Conservation (phyloP, 2,888 invertebrate genomes). For the Leptopilina myrica region DNA sequence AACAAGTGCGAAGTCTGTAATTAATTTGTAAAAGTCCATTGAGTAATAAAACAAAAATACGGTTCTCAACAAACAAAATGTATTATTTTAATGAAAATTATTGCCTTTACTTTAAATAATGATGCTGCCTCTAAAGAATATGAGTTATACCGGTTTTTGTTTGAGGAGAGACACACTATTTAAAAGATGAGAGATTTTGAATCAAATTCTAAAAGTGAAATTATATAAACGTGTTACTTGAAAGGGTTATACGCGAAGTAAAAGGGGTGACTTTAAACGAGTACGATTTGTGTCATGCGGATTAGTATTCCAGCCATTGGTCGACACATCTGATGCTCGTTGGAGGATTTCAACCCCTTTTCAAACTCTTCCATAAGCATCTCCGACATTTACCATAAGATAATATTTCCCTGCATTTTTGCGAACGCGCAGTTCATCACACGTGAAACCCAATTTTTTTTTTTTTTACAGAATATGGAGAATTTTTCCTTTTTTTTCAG, state of each 20-base stretch:
- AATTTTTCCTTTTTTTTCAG: not conserved
- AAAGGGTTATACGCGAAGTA: slow-evolving; percentile 50
- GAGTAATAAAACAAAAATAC: too few species aligned
- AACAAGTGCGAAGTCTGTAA: too few species aligned
- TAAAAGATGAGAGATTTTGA: slow-evolving; percentile 11
- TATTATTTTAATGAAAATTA: too few species aligned
- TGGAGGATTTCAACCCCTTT: slow-evolving; percentile 58
- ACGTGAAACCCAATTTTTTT: too few species aligned
- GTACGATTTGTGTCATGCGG: slow-evolving; percentile 60
- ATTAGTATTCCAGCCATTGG: slow-evolving; percentile 61
- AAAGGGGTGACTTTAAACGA: slow-evolving; percentile 57
- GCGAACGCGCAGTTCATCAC: not conserved
- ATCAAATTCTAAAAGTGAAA: slow-evolving; percentile 3
- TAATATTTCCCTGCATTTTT: slow-evolving; percentile 14
- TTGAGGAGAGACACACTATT: not conserved
- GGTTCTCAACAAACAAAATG: too few species aligned
- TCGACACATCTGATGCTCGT: slow-evolving; percentile 60
- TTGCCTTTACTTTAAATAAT: not conserved
- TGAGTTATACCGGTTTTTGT: too few species aligned
- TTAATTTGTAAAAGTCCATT: too few species aligned
- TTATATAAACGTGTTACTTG: slow-evolving; percentile 34
- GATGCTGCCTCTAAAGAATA: not conserved
- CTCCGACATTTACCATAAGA: slow-evolving; percentile 8
- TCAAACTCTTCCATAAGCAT: slow-evolving; percentile 44
- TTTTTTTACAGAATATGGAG: not conserved